Base-by-base conservation (phyloP, 2,113 vertebrate species). In the Thymallus thymallus region DNA sequence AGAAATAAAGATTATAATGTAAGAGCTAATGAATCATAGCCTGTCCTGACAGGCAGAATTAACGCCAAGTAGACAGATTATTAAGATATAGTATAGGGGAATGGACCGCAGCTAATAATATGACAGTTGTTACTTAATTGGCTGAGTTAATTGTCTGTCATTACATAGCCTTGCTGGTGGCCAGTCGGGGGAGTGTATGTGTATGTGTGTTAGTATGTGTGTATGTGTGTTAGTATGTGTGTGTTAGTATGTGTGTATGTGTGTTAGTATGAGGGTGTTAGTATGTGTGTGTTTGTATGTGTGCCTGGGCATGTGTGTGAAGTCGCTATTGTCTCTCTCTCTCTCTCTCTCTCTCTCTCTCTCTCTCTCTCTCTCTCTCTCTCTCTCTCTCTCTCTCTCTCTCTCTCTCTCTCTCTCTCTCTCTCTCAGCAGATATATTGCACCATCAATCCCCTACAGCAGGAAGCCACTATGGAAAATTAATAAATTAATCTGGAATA, bases 401-500 rank as follows among this genome's bases (percentile, higher is more conserved):
- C 73, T 81, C 45, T 69, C 70, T 78, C 76, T 81, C 45, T 69
- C 70, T 78, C 76, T 56, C 32, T 35, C 32, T 35, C 35, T 2
- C 35, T 9, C 35, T 41, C 35, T 9, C 35, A 41, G 35, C 76
- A 80, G 83, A 90, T 85, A 84, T 86, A 90, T 84, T 80, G 80
- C 68, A 9, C 81, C 76, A 91, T 91, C 84, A 85, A 85, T 89
- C 82, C 81, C 86, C 4, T 35, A 6, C 60, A 24, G 30, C 78
- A 74, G 10, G 81, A 84, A 82, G 76, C 76, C 77, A 61, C 48
- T 7, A 64, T 78, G 79, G 79, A 76, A 13, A 76, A 90, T 86
- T 87, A 90, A 92, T 90, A 86, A 84, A 88, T 88, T 85, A 88
- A 90, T 87, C 82, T 85, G 82, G 81, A 86, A 91, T 90, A 87